phyloP scores from a whole-genome alignment of 2,113 vertebrate species.

The Oryzias woworae region DNA sequence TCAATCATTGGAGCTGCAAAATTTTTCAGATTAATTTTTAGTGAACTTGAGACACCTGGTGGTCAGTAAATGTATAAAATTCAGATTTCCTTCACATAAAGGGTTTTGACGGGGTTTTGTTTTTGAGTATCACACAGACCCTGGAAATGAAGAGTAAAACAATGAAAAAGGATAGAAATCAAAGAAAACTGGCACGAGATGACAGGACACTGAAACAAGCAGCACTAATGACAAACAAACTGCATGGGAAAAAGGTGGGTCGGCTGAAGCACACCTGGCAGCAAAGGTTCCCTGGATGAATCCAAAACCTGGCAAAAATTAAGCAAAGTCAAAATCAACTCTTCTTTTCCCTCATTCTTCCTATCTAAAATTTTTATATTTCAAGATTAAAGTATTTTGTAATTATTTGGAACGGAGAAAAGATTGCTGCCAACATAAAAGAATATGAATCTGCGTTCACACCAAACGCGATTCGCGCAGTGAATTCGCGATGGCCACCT shows the following conservation, averaged over 20 bases:
- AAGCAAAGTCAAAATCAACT: constrained; percentile 58
- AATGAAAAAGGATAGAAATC: constrained; percentile 7
- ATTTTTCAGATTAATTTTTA: constrained; percentile 3
- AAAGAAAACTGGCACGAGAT: constrained; percentile 16
- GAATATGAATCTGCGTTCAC: too few species aligned
- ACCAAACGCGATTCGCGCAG: too few species aligned
- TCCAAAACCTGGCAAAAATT: constrained; percentile 85
- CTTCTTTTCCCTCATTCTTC: not conserved
- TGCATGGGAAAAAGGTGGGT: constrained; percentile 15
- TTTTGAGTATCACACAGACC: constrained; percentile 26
- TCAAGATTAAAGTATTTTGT: too few species aligned
- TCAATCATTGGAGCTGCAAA: not conserved
- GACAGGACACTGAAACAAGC: constrained; percentile 25
- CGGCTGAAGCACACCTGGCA: constrained; percentile 80
- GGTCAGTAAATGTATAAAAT: constrained; percentile 33
- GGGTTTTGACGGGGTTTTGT: not conserved
- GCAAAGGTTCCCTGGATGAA: constrained; percentile 82
- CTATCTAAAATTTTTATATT: not conserved
- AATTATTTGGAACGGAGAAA: too few species aligned
- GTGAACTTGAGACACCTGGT: constrained; percentile 53
- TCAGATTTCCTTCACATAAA: not conserved
- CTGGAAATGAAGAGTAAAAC: constrained; percentile 49
- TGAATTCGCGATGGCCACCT: too few species aligned
- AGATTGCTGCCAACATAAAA: too few species aligned
- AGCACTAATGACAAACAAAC: constrained; percentile 28